Base-by-base conservation (phyloP, 2,888 invertebrate species). In the Spatulosminthurus flaviceps region DNA sequence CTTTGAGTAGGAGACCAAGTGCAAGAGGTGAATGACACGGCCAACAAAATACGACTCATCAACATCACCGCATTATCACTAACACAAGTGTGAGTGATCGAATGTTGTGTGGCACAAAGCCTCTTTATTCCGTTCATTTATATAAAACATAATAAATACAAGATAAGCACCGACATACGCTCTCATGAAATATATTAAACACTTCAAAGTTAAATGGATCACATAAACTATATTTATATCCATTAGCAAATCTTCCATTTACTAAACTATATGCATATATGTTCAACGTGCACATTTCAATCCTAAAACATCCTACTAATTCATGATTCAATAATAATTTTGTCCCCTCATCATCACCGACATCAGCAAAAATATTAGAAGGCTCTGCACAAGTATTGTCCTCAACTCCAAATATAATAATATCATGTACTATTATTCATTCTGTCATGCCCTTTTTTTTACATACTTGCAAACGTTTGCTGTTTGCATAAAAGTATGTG, bases 1-100 rank as follows among this genome's bases (percentile, higher is more conserved):
- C 75, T 75, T 75, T 75, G 75, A 66, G 64, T 28, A 64, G 64
- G 51, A 75, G 61, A 75, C 64, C 75, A 75, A 75, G 75, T 75
- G 64, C 75, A 74, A 61, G 75, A 22, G 75, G 75, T 75, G 75
- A 75, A 75, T 64, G 75, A 74, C 72, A 73, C 60, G 72, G 28
- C 60, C 41, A 51, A 64, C 41, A 42, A 64, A n/a, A 67, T 67
- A 4, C 9, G 13, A 4, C 13, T 67, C 67, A 67, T 67, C 64
- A 28, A 51, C 28, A 60, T 74, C 22, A 64, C 64, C 21, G 21
- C 24, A 71, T 42, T 51, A 71, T 71, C 21, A 71, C 16, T 11
- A 71, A 21, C 24, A 74, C 34, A 60, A 73, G 70, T 70, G 70
- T 70, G 51, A 51, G 51, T 51, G 51, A 51, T 51, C 16, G 51